Evolutionary conservation across 2,797 vertebrate genomes (phyloP).

Genomic region (Pipistrellus pipistrellus): DNA sequence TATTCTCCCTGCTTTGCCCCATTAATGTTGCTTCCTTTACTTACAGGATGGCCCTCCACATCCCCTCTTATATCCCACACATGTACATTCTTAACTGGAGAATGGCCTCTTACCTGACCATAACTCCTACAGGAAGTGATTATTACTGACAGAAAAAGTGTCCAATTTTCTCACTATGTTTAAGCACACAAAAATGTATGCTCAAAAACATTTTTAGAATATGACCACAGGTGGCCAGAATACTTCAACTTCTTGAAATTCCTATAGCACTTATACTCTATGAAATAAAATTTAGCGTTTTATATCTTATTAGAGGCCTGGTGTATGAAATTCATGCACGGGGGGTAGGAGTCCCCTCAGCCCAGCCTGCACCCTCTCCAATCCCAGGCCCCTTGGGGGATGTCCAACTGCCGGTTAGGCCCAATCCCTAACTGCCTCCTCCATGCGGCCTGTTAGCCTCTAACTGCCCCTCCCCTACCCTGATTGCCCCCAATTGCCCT

Average conservation of each 20-base stretch:
- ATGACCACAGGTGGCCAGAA: background rate
- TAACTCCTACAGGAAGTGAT: background rate
- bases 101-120: background rate
- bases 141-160: background rate
- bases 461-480: too few species aligned
- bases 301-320: too few species aligned
- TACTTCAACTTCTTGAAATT: background rate
- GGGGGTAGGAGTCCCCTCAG: too few species aligned
- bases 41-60: background rate
- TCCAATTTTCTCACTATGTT: background rate
- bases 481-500: too few species aligned
- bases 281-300: background rate
- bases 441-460: too few species aligned
- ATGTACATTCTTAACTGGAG: background rate
- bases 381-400: too few species aligned
- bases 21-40: background rate
- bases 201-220: constrained; percentile 16
- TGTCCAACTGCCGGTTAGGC: too few species aligned
- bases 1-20: background rate
- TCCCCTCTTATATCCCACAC: accelerated
- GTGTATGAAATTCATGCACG: too few species aligned
- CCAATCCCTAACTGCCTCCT: too few species aligned
- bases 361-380: too few species aligned
- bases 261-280: background rate
- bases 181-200: background rate